A percentile compares a stretch with the other conserved stretches of the same genome.
phyloP scores from a whole-genome alignment of 2,888 invertebrate genomes.

The Helobdella robusta region DNA sequence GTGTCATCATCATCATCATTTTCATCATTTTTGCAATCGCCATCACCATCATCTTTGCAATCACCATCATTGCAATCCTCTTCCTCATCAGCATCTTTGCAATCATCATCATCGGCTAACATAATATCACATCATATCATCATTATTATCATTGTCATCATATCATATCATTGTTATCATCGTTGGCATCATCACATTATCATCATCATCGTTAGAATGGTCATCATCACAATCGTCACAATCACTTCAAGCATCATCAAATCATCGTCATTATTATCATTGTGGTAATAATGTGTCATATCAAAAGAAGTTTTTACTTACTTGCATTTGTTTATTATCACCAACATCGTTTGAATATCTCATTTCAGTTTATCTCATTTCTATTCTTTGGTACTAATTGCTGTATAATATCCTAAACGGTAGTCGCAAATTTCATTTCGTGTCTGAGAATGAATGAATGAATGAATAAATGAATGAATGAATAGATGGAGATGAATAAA shows the following conservation, averaged over 20 bases:
- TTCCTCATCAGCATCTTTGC: constrained; percentile 9
- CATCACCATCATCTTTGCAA: constrained; percentile 16
- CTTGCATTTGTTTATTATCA: too few species aligned
- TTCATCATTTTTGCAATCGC: constrained; percentile 10
- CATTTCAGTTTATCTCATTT: too few species aligned
- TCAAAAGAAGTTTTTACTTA: too few species aligned
- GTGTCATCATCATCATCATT: constrained; percentile 6
- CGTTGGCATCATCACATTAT: too few species aligned
- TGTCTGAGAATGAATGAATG: too few species aligned
- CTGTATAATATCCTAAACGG: too few species aligned
- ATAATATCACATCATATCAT: neutral
- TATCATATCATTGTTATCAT: too few species aligned
- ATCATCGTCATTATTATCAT: neutral
- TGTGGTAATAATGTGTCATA: neutral
- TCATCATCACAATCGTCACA: neutral
- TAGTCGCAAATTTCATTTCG: too few species aligned
- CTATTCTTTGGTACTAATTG: too few species aligned
- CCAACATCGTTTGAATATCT: too few species aligned
- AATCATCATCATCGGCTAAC: constrained; percentile 9
- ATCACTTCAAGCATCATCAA: neutral
- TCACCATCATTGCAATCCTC: constrained; percentile 6
- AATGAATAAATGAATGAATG: too few species aligned
- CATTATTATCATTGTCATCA: constrained; percentile 14
- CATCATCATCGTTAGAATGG: neutral
- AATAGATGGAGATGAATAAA: too few species aligned